These are phyloP conservation scores for Myxocyprinus asiaticus DNA, from an alignment of 2,113 vertebrate genomes.

Conservation along the genomic window DNA sequence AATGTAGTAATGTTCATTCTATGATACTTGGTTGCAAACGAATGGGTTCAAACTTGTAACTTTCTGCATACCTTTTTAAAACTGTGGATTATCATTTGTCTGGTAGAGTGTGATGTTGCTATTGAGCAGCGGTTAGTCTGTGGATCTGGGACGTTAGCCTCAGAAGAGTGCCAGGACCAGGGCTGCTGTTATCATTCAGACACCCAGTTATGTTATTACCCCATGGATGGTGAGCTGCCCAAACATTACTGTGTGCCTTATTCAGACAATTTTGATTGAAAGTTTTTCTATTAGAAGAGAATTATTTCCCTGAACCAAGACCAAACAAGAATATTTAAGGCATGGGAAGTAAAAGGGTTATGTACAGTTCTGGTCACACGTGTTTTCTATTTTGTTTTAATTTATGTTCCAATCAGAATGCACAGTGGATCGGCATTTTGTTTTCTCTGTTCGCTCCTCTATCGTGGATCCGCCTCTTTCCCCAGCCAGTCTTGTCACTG, in stretches of 20 bases:
- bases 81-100: constrained; percentile 53
- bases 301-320: no score
- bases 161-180: constrained; percentile 65
- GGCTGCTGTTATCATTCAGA: constrained; percentile 73
- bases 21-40: no score
- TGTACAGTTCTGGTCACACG: no score
- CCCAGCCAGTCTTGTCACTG: constrained; percentile 62
- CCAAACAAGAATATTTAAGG: neutral
- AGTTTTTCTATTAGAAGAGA: no score
- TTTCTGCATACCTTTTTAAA: constrained; percentile 25
- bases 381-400: neutral
- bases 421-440: constrained; percentile 76
- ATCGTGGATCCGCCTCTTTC: constrained; percentile 71
- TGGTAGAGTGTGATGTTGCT: constrained; percentile 72
- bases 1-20: no score
- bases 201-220: constrained; percentile 71
- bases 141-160: constrained; percentile 56
- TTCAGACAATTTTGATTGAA: no score
- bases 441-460: constrained; percentile 73
- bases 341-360: neutral
- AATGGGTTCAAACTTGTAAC: constrained; percentile 19
- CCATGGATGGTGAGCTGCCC: constrained; percentile 75
- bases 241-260: no score
- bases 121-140: constrained; percentile 70
- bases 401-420: constrained; percentile 67